A percentile compares a stretch with the other conserved stretches of the same genome.
Conservation (phyloP, 23 tunicate species). For the Aplidium turbinatum region DNA sequence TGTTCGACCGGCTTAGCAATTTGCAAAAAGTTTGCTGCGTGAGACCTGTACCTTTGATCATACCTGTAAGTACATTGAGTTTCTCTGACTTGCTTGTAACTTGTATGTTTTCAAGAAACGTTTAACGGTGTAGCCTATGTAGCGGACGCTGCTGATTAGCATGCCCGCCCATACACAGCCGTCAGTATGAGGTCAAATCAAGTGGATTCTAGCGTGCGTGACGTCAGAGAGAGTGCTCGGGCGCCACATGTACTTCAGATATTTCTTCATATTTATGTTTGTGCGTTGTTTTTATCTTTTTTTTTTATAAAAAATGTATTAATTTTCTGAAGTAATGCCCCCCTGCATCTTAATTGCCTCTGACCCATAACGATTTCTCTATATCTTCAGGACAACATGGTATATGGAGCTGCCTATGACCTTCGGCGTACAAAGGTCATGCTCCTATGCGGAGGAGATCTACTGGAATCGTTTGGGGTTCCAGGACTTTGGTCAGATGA, state of each 20-base stretch:
- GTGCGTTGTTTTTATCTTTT: neutral
- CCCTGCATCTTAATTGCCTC: neutral
- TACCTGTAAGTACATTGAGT: slow-evolving; percentile 34
- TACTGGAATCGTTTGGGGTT: slow-evolving; percentile 68
- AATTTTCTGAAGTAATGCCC: neutral
- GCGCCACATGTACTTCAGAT: no score
- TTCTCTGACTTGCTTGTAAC: no score
- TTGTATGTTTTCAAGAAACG: no score
- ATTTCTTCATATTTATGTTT: neutral
- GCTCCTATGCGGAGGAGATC: slow-evolving; percentile 82
- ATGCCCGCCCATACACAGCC: no score
- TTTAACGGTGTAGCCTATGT: no score
- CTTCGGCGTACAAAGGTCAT: slow-evolving; percentile 68
- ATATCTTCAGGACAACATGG: slow-evolving; percentile 69
- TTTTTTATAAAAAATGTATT: neutral
- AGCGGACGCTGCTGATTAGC: no score
- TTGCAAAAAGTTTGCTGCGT: slow-evolving; percentile 82
- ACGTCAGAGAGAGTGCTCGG: no score
- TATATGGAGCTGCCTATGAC: slow-evolving; percentile 82
- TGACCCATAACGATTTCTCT: neutral
- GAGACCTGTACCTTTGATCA: slow-evolving; percentile 53
- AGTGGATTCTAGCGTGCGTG: no score
- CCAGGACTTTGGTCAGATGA: slow-evolving; percentile 78
- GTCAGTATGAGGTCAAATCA: no score
- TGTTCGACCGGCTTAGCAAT: slow-evolving; percentile 48